These are phyloP conservation scores for Zeus faber DNA, from an alignment of 2,113 vertebrate species.

Conservation along the genomic window DNA sequence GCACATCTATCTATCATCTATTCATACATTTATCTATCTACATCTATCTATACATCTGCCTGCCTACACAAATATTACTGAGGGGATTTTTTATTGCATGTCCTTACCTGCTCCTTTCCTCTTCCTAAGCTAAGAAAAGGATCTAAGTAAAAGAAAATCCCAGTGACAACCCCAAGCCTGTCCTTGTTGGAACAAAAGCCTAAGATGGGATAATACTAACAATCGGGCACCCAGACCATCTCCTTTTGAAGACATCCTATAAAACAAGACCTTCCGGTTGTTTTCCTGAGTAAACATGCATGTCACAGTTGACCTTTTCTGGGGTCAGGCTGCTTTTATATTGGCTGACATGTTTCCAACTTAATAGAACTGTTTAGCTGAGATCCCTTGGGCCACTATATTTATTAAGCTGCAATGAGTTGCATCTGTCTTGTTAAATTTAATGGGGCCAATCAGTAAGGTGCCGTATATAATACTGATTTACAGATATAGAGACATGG, in stretches of 20 bases:
- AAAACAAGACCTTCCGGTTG: constrained; percentile 77
- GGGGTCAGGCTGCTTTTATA: constrained; percentile 81
- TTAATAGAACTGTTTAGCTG: constrained; percentile 83
- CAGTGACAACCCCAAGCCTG: constrained; percentile 16
- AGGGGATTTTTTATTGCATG: too few species aligned
- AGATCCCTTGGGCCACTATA: constrained; percentile 74
- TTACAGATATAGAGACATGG: constrained; percentile 61
- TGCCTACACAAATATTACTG: too few species aligned
- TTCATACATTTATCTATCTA: constrained; percentile 8
- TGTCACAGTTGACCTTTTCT: constrained; percentile 83
- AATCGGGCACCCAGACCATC: constrained; percentile 45
- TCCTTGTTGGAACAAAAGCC: constrained; percentile 50
- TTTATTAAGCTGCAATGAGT: constrained; percentile 84
- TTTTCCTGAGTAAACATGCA: constrained; percentile 81
- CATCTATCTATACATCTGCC: constrained; percentile 19
- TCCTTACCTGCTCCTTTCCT: neutral
- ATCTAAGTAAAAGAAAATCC: neutral
- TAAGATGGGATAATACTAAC: constrained; percentile 57
- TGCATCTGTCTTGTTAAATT: constrained; percentile 79
- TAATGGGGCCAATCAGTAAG: constrained; percentile 63
- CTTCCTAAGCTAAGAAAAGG: neutral
- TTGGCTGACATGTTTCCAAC: constrained; percentile 84
- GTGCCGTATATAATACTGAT: constrained; percentile 62
- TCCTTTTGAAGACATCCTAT: constrained; percentile 69
- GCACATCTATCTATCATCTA: neutral